Evolutionary conservation across 2,113 vertebrate species (phyloP).

Genomic region (Emydocephalus ijimae): DNA sequence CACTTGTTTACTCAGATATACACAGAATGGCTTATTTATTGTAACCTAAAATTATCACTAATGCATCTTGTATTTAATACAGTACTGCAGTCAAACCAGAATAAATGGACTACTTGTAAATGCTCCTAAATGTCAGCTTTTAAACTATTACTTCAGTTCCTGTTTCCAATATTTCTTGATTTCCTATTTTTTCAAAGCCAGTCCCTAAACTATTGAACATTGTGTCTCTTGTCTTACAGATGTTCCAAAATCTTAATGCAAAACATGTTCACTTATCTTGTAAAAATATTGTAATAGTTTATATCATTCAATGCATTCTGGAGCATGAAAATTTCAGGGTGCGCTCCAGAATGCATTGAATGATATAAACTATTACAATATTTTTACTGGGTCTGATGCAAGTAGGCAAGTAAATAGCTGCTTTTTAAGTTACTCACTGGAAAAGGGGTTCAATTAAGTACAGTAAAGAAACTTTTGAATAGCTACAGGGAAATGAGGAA

Average conservation of each 20-base stretch:
- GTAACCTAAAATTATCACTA: neutral
- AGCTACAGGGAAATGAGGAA: neutral
- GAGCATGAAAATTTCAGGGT: too few species aligned
- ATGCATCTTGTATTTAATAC: neutral
- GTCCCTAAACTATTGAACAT: neutral
- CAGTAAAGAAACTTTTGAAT: neutral
- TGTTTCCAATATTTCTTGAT: neutral
- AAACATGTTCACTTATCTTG: neutral
- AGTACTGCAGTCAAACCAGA: neutral
- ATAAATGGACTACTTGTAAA: neutral
- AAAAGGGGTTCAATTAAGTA: neutral
- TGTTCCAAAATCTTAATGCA: neutral
- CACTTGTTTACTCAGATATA: neutral
- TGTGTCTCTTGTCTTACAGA: neutral
- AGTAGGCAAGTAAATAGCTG: neutral
- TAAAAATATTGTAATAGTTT: too few species aligned
- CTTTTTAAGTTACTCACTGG: neutral
- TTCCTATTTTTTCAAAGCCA: neutral
- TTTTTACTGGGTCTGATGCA: constrained; percentile 32
- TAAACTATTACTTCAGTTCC: neutral
- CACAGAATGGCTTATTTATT: neutral
- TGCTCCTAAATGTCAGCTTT: neutral
- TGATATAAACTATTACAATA: constrained; percentile 20
- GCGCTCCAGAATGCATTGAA: neutral
- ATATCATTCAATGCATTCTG: too few species aligned